Conservation (phyloP, 2,888 invertebrate species). For the Drepana falcataria region DNA sequence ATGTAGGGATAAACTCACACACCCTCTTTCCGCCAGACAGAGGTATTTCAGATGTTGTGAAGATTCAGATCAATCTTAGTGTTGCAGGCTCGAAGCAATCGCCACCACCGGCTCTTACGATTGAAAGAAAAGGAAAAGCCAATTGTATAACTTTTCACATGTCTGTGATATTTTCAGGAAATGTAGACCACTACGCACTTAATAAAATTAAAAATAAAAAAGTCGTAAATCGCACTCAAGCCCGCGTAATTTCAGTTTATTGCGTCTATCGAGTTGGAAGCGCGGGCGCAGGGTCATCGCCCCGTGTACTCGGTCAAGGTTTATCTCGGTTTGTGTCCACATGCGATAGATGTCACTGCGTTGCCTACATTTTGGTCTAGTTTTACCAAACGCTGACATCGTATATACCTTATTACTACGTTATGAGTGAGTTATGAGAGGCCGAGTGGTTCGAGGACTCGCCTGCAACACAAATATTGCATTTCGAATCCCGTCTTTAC, state of each 20-base stretch:
- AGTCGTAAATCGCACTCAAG: constrained; percentile 10
- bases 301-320: constrained; percentile 28
- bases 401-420: no score
- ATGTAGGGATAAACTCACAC: no score
- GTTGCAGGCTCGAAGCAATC: no score
- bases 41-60: no score
- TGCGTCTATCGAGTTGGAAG: constrained; percentile 10
- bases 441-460: no score
- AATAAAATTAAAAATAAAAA: constrained; percentile 13
- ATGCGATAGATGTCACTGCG: constrained; percentile 19
- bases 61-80: no score
- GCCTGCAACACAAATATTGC: no score
- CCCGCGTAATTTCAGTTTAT: constrained; percentile 21
- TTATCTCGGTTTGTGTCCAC: constrained; percentile 10
- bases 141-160: not conserved
- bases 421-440: no score
- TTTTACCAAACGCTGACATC: not conserved
- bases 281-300: constrained; percentile 12
- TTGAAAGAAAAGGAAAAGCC: no score
- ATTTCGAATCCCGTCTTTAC: no score
- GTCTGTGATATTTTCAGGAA: not conserved
- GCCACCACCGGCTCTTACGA: no score
- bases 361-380: not conserved
- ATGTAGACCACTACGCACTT: not conserved
- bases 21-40: no score